Percentiles rank a stretch among this genome's conserved stretches.
Conservation (phyloP, 37 sponge, comb jelly and placozoan genomes). For the Beroe forskalii region DNA sequence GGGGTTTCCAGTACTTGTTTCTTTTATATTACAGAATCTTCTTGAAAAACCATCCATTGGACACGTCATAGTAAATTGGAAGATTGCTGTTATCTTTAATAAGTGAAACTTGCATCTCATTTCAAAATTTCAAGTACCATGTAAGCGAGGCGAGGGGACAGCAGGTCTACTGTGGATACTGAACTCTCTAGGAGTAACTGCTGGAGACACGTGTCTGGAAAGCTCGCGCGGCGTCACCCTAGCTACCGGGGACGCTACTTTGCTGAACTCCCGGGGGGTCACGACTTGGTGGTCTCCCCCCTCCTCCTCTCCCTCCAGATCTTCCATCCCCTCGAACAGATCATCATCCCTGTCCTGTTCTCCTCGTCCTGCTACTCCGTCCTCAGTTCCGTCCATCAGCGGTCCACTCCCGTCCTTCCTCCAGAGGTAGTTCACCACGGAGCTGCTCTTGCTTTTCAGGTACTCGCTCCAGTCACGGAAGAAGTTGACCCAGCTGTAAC, state of each 20-base stretch:
- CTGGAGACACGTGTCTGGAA: neutral
- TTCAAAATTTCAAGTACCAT: neutral
- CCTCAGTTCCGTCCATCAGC: too few species aligned
- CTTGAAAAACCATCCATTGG: too few species aligned
- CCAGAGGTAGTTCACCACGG: neutral
- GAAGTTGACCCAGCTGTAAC: slow-evolving; percentile 44
- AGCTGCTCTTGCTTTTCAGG: neutral
- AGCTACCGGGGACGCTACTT: neutral
- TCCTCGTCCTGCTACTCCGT: neutral
- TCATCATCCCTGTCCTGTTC: neutral
- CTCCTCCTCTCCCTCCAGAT: neutral
- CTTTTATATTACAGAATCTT: too few species aligned
- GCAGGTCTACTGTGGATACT: neutral
- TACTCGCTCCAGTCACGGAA: slow-evolving; percentile 38
- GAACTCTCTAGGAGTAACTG: neutral
- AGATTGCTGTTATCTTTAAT: too few species aligned
- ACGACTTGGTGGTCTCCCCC: neutral
- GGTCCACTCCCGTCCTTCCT: neutral
- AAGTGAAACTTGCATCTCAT: too few species aligned
- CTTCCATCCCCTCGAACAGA: neutral
- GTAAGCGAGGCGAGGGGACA: neutral
- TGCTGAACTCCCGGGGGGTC: neutral
- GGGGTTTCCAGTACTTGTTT: too few species aligned
- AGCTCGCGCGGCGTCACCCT: neutral
- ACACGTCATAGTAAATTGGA: too few species aligned